A percentile compares a stretch with the other conserved stretches of the same genome.
Evolutionary conservation across 2,888 invertebrate genomes (phyloP).

Genomic region (Auanema freiburgensis): DNA sequence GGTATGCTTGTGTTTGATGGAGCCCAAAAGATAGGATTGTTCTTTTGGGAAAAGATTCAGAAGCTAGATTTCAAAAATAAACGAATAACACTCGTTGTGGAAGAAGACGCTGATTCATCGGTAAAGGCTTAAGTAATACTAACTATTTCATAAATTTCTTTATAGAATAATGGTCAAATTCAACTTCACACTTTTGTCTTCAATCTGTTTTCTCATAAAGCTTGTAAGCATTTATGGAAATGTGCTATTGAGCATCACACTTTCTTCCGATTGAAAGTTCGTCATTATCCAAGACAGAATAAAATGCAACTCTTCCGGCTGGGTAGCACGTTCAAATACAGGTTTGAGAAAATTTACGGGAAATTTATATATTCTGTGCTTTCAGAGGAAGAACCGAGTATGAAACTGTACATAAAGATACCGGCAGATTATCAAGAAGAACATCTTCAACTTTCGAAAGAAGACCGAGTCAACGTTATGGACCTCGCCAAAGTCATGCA

Average conservation of each 20-base stretch:
- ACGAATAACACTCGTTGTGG: constrained; percentile 91
- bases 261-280: constrained; percentile 81
- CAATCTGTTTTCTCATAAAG: constrained; percentile 88
- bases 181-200: constrained; percentile 99
- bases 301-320: constrained; percentile 81
- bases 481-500: constrained; percentile 38
- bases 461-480: constrained; percentile 80
- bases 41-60: constrained; percentile 98
- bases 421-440: constrained; percentile 73
- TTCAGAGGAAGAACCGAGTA: constrained; percentile 92
- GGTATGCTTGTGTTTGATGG: constrained; percentile 98
- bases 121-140: constrained; percentile 40
- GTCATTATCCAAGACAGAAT: constrained; percentile 18
- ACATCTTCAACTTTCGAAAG: constrained; percentile 91
- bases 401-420: constrained; percentile 70
- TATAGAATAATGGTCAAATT: constrained; percentile 50
- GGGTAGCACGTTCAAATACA: constrained; percentile 92
- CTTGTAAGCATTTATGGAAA: constrained; percentile 99
- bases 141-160: constrained; percentile 5
- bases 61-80: constrained; percentile 96
- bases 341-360: constrained; percentile 68
- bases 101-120: constrained; percentile 92
- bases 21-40: constrained; percentile 90
- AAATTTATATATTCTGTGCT: constrained; percentile 8
- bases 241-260: constrained; percentile 99